phyloP scores from a whole-genome alignment of 92 coral and sea anemone species.

The Palythoa heliodiscus region DNA sequence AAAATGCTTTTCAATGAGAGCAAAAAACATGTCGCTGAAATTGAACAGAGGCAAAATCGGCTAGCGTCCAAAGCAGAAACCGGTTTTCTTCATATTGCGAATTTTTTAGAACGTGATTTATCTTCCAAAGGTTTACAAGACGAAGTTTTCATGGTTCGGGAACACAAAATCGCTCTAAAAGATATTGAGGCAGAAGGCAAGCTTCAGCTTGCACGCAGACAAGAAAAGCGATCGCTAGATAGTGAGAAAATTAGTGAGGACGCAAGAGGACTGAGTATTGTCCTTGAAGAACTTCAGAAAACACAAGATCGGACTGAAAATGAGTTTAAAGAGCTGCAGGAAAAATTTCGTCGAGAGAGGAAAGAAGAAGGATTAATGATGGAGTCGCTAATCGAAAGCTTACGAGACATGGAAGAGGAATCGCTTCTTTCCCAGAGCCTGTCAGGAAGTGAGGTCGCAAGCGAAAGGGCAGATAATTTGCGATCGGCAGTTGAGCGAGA shows the following conservation, averaged over 20 bases:
- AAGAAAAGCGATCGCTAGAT: slow-evolving; percentile 61
- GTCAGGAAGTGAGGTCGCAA: slow-evolving; percentile 67
- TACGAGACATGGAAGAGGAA: slow-evolving; percentile 87
- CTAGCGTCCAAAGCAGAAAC: slow-evolving; percentile 64
- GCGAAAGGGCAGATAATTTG: slow-evolving; percentile 36
- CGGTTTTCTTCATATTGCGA: slow-evolving; percentile 67
- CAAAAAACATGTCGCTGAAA: slow-evolving; percentile 65
- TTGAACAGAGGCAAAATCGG: slow-evolving; percentile 65
- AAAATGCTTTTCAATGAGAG: slow-evolving; percentile 70
- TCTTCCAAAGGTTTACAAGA: slow-evolving; percentile 64
- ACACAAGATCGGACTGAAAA: slow-evolving; percentile 82
- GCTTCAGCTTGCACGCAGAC: slow-evolving; percentile 70
- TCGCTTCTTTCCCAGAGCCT: slow-evolving; percentile 82
- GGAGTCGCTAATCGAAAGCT: slow-evolving; percentile 84
- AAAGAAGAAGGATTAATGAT: slow-evolving; percentile 73
- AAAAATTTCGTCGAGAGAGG: slow-evolving; percentile 73
- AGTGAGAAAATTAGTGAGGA: slow-evolving; percentile 56
- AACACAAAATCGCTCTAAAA: slow-evolving; percentile 72
- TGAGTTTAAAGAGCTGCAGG: slow-evolving; percentile 81
- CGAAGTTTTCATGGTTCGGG: slow-evolving; percentile 66
- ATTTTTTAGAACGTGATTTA: slow-evolving; percentile 67
- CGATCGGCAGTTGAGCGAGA: slow-evolving; percentile 69
- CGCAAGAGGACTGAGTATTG: slow-evolving; percentile 62
- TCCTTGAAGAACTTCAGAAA: slow-evolving; percentile 76
- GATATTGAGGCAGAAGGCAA: slow-evolving; percentile 89